A percentile compares a stretch with the other conserved stretches of the same genome.
These are phyloP conservation scores for Emydoidea blandingii DNA, from an alignment of 2,797 vertebrate species.

Conservation along the genomic window DNA sequence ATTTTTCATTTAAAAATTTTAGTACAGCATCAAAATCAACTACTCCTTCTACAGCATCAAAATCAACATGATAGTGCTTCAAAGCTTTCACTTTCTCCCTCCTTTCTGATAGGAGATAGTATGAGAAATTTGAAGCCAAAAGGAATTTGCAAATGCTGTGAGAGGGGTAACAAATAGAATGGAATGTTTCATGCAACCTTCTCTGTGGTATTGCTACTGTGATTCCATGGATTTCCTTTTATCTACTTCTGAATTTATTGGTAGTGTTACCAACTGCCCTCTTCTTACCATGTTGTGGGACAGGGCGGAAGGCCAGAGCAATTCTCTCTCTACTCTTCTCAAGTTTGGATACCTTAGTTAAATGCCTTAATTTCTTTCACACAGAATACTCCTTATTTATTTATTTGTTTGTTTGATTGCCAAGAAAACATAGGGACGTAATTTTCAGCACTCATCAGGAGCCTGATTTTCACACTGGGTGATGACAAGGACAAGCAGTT, in stretches of 20 bases:
- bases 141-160: not conserved
- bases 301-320: not conserved
- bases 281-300: not conserved
- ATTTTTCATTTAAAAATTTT: not conserved
- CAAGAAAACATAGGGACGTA: not conserved
- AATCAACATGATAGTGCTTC: fast-evolving
- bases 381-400: not conserved
- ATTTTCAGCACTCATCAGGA: not conserved
- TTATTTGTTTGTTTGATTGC: too few species aligned
- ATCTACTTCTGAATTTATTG: not conserved
- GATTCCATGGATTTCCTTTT: not conserved
- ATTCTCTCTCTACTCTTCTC: not conserved
- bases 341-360: not conserved
- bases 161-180: not conserved
- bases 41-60: not conserved
- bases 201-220: not conserved
- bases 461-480: not conserved
- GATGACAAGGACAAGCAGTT: too few species aligned
- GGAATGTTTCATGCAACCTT: not conserved
- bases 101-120: not conserved
- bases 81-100: not conserved
- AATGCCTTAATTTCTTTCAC: not conserved
- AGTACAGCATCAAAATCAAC: not conserved
- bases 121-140: not conserved
- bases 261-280: not conserved